These are phyloP conservation scores for Catamblyrhynchus diadema DNA, from an alignment of 2,797 vertebrate species.

Conservation along the genomic window DNA sequence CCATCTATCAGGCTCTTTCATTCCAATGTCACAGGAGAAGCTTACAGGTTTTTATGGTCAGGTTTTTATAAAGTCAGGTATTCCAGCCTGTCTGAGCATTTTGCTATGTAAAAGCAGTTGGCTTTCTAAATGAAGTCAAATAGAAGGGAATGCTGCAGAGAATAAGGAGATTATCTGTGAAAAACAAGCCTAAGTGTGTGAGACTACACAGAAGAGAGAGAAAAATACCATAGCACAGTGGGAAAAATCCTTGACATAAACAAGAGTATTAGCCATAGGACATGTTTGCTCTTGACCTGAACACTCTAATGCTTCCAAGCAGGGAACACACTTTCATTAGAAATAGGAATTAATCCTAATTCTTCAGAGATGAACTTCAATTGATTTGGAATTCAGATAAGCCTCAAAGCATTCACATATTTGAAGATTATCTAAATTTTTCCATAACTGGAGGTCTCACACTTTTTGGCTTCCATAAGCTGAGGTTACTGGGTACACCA, in stretches of 20 bases:
- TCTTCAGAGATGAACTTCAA: conserved; percentile 24
- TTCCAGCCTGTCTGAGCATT: neutral
- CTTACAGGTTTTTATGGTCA: neutral
- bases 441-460: neutral
- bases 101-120: neutral
- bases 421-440: conserved; percentile 53
- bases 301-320: neutral
- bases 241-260: conserved; percentile 32
- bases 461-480: neutral
- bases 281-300: conserved; percentile 46
- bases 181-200: neutral
- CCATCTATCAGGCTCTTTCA: neutral
- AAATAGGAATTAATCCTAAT: conserved; percentile 44
- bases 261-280: conserved; percentile 20
- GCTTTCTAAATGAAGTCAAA: neutral
- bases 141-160: neutral
- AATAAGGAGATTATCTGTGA: neutral
- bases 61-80: conserved; percentile 13
- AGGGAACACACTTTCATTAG: conserved; percentile 21
- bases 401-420: conserved; percentile 43
- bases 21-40: neutral
- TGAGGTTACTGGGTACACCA: neutral
- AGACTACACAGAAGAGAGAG: neutral
- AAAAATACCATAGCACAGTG: neutral
- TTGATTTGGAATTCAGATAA: conserved; percentile 61